phyloP scores from a whole-genome alignment of 2,888 invertebrate species.

The Melolontha melolontha region DNA sequence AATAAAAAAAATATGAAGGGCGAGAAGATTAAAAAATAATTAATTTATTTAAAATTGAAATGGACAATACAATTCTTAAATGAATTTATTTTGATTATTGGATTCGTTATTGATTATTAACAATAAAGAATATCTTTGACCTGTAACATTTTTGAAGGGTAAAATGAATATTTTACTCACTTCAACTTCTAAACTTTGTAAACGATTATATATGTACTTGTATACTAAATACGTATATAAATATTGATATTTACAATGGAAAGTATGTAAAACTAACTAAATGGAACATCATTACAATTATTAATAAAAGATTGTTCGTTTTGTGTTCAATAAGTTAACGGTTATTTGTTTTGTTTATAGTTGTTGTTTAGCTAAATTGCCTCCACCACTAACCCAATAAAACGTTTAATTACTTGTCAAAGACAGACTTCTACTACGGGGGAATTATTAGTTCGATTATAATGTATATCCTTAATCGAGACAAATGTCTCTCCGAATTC shows the following conservation, averaged over 20 bases:
- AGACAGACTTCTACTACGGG: constrained; percentile 58
- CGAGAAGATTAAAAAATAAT: too few species aligned
- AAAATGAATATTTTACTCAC: too few species aligned
- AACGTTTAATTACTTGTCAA: constrained; percentile 62
- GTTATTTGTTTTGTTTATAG: constrained; percentile 56
- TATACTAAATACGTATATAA: too few species aligned
- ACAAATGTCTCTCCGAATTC: constrained; percentile 41
- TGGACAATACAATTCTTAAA: too few species aligned
- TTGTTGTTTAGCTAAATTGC: constrained; percentile 52
- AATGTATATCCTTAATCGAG: constrained; percentile 52
- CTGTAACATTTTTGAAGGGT: too few species aligned
- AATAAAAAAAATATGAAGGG: too few species aligned
- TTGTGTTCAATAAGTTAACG: constrained; percentile 48
- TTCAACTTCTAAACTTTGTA: too few species aligned
- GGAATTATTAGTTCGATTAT: constrained; percentile 55
- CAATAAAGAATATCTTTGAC: too few species aligned
- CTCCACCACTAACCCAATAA: constrained; percentile 55
- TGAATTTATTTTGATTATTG: too few species aligned
- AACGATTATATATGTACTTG: too few species aligned
- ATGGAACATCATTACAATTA: constrained; percentile 5
- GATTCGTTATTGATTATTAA: too few species aligned
- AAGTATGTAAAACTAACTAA: constrained; percentile 12
- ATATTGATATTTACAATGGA: not conserved
- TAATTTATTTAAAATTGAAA: too few species aligned
- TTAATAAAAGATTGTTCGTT: constrained; percentile 23